Evolutionary conservation across 2,888 invertebrate species (phyloP), one percentile per base, ranked within the genome.

Genomic region (Synergus itoensis): DNA sequence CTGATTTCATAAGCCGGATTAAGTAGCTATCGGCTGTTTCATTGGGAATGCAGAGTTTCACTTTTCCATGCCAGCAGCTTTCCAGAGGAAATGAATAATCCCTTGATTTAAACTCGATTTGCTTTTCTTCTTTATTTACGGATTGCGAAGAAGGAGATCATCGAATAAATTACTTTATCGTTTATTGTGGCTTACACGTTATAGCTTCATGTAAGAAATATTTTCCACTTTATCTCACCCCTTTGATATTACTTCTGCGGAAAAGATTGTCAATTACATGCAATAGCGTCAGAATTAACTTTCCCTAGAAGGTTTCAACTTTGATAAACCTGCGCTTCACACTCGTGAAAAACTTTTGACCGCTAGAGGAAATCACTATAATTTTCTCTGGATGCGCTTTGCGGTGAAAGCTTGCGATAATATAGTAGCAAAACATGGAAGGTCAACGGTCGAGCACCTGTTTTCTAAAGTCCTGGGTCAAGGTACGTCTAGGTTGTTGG

Each of bases 401-500:
- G 45, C 48, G 48, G 69, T 69, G 69, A 69, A 69, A 69, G 69
- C 77, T 48, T 40, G 65, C 41, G 41, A 45, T 63, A 53, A 53
- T 77, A 64, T 60, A 77, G 80, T 80, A 82, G 62, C 79, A 67
- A 76, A 77, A 73, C 75, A 67, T 40, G 18, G 65, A 62, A 78
- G 65, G 62, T 41, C 63, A 65, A 53, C 63, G 87, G 89, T 89
- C 87, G 88, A 86, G 88, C 90, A 90, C 90, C 90, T 90, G 90
- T 90, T 88, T 88, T 88, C 88, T 86, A 89, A 89, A 89, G 88
- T 87, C 85, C 84, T 87, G 87, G 90, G 90, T 91, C 91, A 91
- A 91, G 91, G 89, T 87, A 89, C 91, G 90, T 90, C 91, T 91
- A 90, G 90, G 90, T 83, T 90, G 90, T 90, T 86, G 84, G 87